Evolutionary conservation across 35 echinoderm and acorn worm species (phyloP), one percentile per base, ranked within the genome.

Genomic region (Heliocidaris erythrogramma): DNA sequence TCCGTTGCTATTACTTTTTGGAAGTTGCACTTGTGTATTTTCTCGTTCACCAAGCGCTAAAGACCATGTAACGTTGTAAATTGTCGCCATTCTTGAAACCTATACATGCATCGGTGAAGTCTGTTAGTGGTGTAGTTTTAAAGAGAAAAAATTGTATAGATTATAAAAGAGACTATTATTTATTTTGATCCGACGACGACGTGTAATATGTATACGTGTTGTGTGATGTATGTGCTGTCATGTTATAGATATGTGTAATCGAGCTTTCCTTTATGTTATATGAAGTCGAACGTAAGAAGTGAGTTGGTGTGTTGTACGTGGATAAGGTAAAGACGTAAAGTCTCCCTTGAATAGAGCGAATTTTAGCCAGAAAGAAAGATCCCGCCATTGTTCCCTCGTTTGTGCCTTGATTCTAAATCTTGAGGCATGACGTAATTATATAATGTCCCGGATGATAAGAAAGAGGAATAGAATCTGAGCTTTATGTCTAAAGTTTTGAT

Each of bases 341-440:
- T 11, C 52, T 56, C 52, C 52, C 13, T 13, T 56, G 52, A 71
- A 27, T 5, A 78, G 65, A 78, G 65, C 18, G 27, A 78, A 21
- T 7, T 7, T 78, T 78, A n/a, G 5, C n/a, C 65, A n/a, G 21
- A 8, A 78, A 78, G 65, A 78, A 78, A 27, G 5, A 8, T 78
- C 65, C 65, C 65, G 65, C 65, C 65, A 78, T 78, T 78, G 27
- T 78, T 78, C 65, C 65, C 87, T 89, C 91, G 91, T 92, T 92
- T 92, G 91, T 92, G 49, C 91, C 91, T 92, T 92, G 91, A 92
- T 92, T 30, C 11, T 52, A 30, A 30, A 92, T 92, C 91, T 52
- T 92, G 91, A 92, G 91, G 91, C 49, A 92, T 92, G 91, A 92
- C 91, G 91, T 92, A 89, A 47, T 78, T 21, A 78, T 78, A 78